phyloP scores from a whole-genome alignment of 23 tunicate species.

The Botrylloides violaceus region DNA sequence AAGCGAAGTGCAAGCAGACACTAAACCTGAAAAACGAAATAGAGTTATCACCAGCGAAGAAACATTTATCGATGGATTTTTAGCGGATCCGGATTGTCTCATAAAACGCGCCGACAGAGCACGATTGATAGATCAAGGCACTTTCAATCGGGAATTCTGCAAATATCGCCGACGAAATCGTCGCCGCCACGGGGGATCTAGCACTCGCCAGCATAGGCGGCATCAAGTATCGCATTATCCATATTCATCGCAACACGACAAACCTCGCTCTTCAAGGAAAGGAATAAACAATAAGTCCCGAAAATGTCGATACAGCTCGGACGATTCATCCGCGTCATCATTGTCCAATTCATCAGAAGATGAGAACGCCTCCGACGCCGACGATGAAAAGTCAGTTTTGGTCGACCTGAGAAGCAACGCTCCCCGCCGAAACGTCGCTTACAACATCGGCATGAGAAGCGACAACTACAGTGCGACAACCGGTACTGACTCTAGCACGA shows the following conservation, averaged over 20 bases:
- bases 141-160: slow-evolving; percentile 59
- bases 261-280: slow-evolving; percentile 23
- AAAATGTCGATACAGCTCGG: slow-evolving; percentile 34
- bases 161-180: slow-evolving; percentile 76
- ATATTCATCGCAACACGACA: slow-evolving; percentile 29
- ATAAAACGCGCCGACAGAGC: slow-evolving; percentile 27
- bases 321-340: slow-evolving; percentile 43
- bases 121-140: slow-evolving; percentile 45
- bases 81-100: slow-evolving; percentile 61
- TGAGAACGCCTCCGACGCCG: slow-evolving; percentile 61
- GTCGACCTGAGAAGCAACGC: slow-evolving; percentile 43
- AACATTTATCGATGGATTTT: slow-evolving; percentile 79
- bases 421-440: slow-evolving; percentile 50
- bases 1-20: neutral
- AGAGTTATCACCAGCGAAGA: slow-evolving; percentile 67
- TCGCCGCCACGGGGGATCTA: slow-evolving; percentile 39
- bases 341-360: slow-evolving; percentile 34
- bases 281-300: slow-evolving; percentile 9
- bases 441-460: slow-evolving; percentile 17
- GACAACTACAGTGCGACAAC: slow-evolving; percentile 26
- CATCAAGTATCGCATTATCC: slow-evolving; percentile 50
- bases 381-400: slow-evolving; percentile 86
- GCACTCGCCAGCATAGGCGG: slow-evolving; percentile 20
- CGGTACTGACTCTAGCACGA: slow-evolving; percentile 88
- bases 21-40: slow-evolving; percentile 17